Evolutionary conservation across 2,797 vertebrate genomes (phyloP).

Genomic region (Eulemur coronatus): DNA sequence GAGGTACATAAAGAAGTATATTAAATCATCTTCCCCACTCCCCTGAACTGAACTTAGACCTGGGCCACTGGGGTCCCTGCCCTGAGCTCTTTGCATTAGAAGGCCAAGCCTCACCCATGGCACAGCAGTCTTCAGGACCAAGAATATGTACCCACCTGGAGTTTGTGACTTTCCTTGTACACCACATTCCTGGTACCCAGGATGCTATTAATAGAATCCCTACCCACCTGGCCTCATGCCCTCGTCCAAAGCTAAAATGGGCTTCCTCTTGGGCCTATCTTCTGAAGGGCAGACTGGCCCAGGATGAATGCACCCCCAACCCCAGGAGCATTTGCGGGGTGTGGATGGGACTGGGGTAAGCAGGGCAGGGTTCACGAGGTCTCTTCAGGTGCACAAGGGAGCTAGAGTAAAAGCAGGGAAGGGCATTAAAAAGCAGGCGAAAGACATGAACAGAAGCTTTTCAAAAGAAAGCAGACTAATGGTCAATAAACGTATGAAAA

Average conservation of each 20-base stretch:
- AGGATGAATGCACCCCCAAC: background rate
- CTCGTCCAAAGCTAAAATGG: background rate
- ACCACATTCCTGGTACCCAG: background rate
- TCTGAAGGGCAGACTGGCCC: background rate
- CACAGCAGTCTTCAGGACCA: background rate
- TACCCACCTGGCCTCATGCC: background rate
- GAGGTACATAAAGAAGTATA: background rate
- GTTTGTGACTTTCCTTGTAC: background rate
- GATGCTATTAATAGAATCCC: background rate
- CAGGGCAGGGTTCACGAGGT: background rate
- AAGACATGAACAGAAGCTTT: too few species aligned
- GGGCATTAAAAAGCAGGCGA: too few species aligned
- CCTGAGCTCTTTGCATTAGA: background rate
- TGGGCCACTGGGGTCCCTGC: background rate
- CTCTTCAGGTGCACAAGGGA: background rate
- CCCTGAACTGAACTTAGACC: background rate
- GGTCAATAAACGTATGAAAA: too few species aligned
- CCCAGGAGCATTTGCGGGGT: background rate
- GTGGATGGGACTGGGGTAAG: background rate
- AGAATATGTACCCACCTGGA: background rate
- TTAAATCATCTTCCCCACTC: background rate
- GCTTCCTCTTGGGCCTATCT: background rate
- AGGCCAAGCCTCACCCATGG: background rate
- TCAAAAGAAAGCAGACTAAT: too few species aligned
- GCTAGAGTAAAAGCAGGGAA: background rate